Evolutionary conservation across 1,140 invertebrate species (phyloP).

Genomic region (Diabrotica virgifera): DNA sequence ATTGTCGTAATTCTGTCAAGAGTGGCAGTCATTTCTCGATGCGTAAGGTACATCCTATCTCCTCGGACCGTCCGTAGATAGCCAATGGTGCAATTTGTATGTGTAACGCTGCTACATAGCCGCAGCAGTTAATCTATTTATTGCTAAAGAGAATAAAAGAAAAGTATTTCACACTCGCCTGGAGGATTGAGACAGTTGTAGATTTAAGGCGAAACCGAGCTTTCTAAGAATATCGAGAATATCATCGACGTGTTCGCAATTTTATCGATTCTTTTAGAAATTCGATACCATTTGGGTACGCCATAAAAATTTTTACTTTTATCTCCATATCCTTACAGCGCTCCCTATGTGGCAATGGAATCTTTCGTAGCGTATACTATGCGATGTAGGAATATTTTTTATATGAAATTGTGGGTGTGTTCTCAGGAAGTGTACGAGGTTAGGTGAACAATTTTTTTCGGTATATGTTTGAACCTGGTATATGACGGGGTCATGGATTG

Average conservation of each 20-base stretch:
- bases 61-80: conserved; percentile 34
- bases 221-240: conserved; percentile 25
- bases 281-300: conserved; percentile 1
- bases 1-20: conserved; percentile 41
- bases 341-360: neutral
- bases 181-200: conserved; percentile 40
- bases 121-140: conserved; percentile 33
- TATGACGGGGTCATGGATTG: no score
- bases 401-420: no score
- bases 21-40: conserved; percentile 26
- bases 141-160: conserved; percentile 35
- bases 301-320: conserved; percentile 1
- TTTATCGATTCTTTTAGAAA: conserved; percentile 22
- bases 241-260: conserved; percentile 28
- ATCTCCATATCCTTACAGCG: neutral
- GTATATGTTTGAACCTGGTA: no score
- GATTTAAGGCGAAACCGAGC: conserved; percentile 25
- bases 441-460: no score
- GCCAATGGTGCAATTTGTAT: conserved; percentile 42
- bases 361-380: neutral
- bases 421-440: no score
- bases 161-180: conserved; percentile 41
- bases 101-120: conserved; percentile 32
- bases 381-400: no score
- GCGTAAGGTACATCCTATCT: conserved; percentile 27